Percentiles rank a stretch among this genome's conserved stretches.
These are phyloP conservation scores for Montifringilla adamsi DNA, from an alignment of 2,113 vertebrate species.

Conservation along the genomic window DNA sequence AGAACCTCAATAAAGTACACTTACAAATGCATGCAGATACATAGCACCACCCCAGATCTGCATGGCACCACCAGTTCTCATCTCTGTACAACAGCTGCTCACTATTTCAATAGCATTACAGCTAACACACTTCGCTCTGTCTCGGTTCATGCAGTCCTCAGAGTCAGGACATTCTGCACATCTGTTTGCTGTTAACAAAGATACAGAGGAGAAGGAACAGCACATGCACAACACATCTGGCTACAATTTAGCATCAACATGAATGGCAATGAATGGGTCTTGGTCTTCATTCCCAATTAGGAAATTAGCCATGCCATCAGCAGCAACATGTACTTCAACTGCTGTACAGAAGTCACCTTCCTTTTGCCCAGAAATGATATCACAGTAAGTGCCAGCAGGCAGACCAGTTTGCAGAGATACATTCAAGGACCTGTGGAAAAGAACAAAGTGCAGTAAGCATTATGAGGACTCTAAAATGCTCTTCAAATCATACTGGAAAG, in stretches of 20 bases:
- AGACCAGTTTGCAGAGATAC: constrained; percentile 83
- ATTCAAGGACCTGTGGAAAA: constrained; percentile 76
- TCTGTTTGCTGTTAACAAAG: not conserved
- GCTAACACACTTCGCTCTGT: not conserved
- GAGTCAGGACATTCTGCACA: not conserved
- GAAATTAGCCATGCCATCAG: constrained; percentile 80
- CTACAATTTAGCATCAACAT: constrained; percentile 75
- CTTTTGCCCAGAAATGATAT: constrained; percentile 90
- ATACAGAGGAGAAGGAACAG: not conserved
- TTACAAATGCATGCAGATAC: not conserved
- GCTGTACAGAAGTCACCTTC: constrained; percentile 75
- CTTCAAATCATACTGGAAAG: not conserved
- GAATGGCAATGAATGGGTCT: constrained; percentile 87
- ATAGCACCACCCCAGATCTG: not conserved
- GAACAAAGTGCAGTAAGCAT: not conserved
- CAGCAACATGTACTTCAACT: constrained; percentile 74
- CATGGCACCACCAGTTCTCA: not conserved
- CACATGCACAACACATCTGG: not conserved
- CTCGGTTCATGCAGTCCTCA: accelerated
- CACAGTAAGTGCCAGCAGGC: constrained; percentile 88
- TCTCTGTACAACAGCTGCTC: not conserved
- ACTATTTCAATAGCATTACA: not conserved
- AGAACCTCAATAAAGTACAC: not conserved
- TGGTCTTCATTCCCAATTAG: constrained; percentile 79
- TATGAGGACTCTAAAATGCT: not conserved